Evolutionary conservation across 2,797 vertebrate genomes (phyloP), one percentile per base, ranked within the genome.

Genomic region (Salmo trutta): DNA sequence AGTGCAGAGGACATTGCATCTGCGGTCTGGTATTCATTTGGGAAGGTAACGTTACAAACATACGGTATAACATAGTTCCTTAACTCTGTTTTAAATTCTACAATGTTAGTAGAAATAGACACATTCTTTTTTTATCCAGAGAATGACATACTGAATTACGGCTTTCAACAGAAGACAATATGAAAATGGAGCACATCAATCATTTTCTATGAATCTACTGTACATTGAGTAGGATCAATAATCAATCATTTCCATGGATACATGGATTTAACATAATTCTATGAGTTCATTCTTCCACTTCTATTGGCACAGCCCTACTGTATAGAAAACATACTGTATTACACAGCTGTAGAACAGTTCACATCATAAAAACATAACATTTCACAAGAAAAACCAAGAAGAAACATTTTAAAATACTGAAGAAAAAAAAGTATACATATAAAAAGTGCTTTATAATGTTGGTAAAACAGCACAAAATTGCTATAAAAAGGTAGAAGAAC

Each of bases 401-500:
- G 79, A 84, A 75, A 47, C 41, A 47, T 47, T 82, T 77, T 33
- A 90, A 88, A 89, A 90, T 82, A 91, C 76, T 77, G 89, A 80
- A 88, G 79, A 84, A 89, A 87, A 86, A 86, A 91, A 14, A 92
- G 89, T 88, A 86, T 93, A 95, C 91, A 90, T 93, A 94, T 93
- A 94, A 95, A 62, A 94, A 94, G 93, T 94, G 94, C 94, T 92
- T 91, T 90, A 92, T 93, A 93, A 93, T 92, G 93, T 94, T 93
- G 92, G 92, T 93, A 94, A 92, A 93, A 93, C 91, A 94, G 92
- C 93, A 94, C 92, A 93, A 93, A 94, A 91, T 92, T 87, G 91
- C 92, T 94, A 94, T 94, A 93, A 95, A 95, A 94, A 95, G 91
- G 94, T 94, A 94, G 93, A 95, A 93, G 92, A 94, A 93, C 93